phyloP scores from a whole-genome alignment of 2,888 invertebrate genomes.

The Nomada lathburiana region DNA sequence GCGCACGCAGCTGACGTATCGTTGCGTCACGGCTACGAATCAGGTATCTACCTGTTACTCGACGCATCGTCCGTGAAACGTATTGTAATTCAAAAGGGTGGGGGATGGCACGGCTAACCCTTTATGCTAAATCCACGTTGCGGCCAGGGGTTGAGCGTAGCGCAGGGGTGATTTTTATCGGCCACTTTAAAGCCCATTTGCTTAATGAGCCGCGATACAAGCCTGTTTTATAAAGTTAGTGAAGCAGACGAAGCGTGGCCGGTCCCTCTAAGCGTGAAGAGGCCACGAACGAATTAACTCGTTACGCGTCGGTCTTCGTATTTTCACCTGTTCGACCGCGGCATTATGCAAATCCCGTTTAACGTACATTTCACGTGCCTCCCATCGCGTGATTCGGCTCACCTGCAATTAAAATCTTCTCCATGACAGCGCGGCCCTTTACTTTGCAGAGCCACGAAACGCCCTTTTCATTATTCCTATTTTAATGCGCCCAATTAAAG shows the following conservation, averaged over 20 bases:
- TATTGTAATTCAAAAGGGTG: slow-evolving; percentile 62
- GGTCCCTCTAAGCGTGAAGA: slow-evolving; percentile 43
- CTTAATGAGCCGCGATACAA: slow-evolving; percentile 73
- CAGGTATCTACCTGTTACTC: slow-evolving; percentile 64
- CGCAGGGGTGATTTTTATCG: slow-evolving; percentile 74
- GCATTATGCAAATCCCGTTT: slow-evolving; percentile 31
- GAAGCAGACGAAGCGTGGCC: slow-evolving; percentile 41
- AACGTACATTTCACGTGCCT: slow-evolving; percentile 26
- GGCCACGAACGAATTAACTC: slow-evolving; percentile 56
- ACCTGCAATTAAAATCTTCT: slow-evolving; percentile 19
- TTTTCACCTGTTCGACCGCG: slow-evolving; percentile 34
- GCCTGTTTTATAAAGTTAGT: slow-evolving; percentile 58
- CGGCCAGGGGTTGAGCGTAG: slow-evolving; percentile 49
- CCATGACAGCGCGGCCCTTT: neutral
- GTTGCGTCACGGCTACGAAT: slow-evolving; percentile 51
- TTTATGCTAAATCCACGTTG: slow-evolving; percentile 72
- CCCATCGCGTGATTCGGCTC: slow-evolving; percentile 21
- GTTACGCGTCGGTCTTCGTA: slow-evolving; percentile 28
- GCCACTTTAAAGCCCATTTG: slow-evolving; percentile 75
- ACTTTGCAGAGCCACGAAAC: neutral
- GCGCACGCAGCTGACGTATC: slow-evolving; percentile 43
- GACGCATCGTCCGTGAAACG: slow-evolving; percentile 67
- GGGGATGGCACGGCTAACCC: slow-evolving; percentile 60
- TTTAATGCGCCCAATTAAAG: slow-evolving; percentile 1
- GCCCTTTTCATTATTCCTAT: neutral